Base-by-base conservation (phyloP, 2,888 invertebrate species). In the Drosophila kanekoi region DNA sequence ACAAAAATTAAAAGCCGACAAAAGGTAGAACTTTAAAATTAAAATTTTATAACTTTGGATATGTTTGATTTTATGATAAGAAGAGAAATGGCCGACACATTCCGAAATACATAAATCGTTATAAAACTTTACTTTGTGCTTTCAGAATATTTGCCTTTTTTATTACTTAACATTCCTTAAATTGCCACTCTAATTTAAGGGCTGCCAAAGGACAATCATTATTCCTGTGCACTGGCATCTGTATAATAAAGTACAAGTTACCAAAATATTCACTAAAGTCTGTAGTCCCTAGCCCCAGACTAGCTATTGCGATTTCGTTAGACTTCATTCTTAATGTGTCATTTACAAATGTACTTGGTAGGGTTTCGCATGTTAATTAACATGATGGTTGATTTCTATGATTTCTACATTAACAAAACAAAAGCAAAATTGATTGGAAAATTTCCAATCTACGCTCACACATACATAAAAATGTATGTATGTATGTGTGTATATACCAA, bases 301-400 rank as follows among this genome's bases (percentile, higher is more conserved):
- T 5, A 5, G 11, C 13, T 1, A 40, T 43, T 5, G 41, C 18
- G 16, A 16, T 48, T 44, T 38, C 16, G 48, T 58, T 62, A 54
- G 87, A 75, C 71, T 87, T 87, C 72, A 59, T 45, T 56, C 18
- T 28, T 28, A 48, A 14, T 38, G 38, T 35, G 23, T 40, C 28
- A 37, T 38, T 14, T 38, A 23, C n/a, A 33, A 33, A n/a, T 9
- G 32, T 28, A 57, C 54, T 70, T 61, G 49, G 56, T 87, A 85
- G 63, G 82, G 82, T 83, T 83, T 87, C 72, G 35, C 43, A 41
- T 20, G 45, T 51, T 85, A 83, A 83, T 85, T 84, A 62, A 60
- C 51, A 60, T 59, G 51, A 61, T 52, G 41, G 35, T 72, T 62
- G 53, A 87, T 72, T 83, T 87, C 65, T 58, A 75, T 56, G 69